These are phyloP conservation scores for Gouania willdenowi DNA, from an alignment of 2,797 vertebrate genomes.

Conservation along the genomic window DNA sequence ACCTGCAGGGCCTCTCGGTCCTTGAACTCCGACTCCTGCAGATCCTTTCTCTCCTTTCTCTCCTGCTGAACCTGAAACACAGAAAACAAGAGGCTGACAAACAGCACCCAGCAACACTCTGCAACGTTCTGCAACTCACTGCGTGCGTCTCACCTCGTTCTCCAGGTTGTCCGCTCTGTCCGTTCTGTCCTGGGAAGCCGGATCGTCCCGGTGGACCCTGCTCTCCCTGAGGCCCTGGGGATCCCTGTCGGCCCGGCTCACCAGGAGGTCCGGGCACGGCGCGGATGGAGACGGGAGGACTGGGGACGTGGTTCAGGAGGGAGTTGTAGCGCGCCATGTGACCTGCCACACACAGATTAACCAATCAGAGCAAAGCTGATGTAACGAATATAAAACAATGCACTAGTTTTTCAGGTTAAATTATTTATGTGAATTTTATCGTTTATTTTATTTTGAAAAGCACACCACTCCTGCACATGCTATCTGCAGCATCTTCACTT, in stretches of 20 bases:
- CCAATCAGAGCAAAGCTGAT: too few species aligned
- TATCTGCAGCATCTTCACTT: too few species aligned
- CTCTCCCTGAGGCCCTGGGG: conserved; percentile 85
- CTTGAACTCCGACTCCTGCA: conserved; percentile 85
- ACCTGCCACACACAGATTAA: conserved; percentile 64
- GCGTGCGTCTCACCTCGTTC: conserved; percentile 79
- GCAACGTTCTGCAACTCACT: too few species aligned
- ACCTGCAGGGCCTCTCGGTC: conserved; percentile 87
- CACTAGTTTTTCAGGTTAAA: too few species aligned
- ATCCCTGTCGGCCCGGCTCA: conserved; percentile 84
- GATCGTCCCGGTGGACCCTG: conserved; percentile 88
- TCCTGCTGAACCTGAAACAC: conserved; percentile 82
- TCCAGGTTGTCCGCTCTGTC: conserved; percentile 88
- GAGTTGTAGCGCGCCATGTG: conserved; percentile 93
- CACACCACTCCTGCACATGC: too few species aligned
- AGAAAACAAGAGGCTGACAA: conserved; percentile 9
- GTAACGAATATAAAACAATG: too few species aligned
- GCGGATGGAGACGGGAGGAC: conserved; percentile 81
- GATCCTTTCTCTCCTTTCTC: conserved; percentile 92
- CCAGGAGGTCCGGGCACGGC: conserved; percentile 88
- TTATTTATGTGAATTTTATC: too few species aligned
- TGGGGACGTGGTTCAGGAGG: conserved; percentile 89
- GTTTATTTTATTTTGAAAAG: too few species aligned
- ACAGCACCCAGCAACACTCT: not conserved
- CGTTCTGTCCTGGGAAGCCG: conserved; percentile 90